Evolutionary conservation across 2,797 vertebrate genomes (phyloP).

Genomic region (Peromyscus melanophrys): DNA sequence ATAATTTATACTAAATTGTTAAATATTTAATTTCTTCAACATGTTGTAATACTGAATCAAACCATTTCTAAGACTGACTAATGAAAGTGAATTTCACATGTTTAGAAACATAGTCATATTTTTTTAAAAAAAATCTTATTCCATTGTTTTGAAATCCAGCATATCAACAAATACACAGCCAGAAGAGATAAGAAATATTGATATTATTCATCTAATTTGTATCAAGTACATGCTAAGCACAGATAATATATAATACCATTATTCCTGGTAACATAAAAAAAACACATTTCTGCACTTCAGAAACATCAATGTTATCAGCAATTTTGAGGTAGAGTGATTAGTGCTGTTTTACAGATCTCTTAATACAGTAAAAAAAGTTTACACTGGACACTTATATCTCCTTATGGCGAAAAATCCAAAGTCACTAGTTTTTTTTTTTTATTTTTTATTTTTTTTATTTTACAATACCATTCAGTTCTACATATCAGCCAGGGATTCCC

Average conservation of each 20-base stretch:
- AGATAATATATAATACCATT: neutral
- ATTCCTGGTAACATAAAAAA: neutral
- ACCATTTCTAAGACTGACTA: slow-evolving; percentile 62
- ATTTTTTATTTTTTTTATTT: no score
- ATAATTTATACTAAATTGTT: slow-evolving; percentile 79
- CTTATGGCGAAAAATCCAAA: neutral
- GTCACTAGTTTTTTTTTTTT: neutral
- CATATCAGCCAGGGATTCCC: no score
- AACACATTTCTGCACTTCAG: neutral
- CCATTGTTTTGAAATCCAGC: neutral
- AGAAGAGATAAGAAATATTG: neutral
- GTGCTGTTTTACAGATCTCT: neutral
- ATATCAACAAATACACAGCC: neutral
- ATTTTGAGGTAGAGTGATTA: neutral
- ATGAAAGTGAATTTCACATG: neutral
- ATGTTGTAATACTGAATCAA: slow-evolving; percentile 84
- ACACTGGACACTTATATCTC: neutral
- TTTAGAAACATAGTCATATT: neutral
- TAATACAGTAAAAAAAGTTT: neutral
- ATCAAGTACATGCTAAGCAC: neutral
- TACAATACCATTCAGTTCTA: no score
- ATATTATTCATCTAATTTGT: neutral
- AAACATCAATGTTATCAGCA: neutral
- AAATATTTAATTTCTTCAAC: slow-evolving; percentile 79
- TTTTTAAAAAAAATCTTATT: neutral